A percentile compares a stretch with the other conserved stretches of the same genome.
Conservation (phyloP, 2,797 vertebrate genomes). For the Squalus acanthias region DNA sequence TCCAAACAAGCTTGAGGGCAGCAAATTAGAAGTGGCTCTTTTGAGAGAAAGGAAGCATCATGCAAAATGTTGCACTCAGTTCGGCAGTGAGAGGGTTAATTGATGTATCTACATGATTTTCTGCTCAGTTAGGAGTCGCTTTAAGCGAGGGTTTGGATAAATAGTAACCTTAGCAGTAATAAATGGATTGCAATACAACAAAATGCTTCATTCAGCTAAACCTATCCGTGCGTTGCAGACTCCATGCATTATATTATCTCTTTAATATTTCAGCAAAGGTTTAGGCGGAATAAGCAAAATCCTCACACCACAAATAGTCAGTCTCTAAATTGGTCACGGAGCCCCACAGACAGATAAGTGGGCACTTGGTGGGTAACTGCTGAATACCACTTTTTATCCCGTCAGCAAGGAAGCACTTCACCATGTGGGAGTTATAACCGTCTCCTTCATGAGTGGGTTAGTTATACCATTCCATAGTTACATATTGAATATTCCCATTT, state of each 20-base stretch:
- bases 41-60: background rate
- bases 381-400: conserved; percentile 22
- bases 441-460: background rate
- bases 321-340: conserved; percentile 15
- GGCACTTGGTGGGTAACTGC: conserved; percentile 14
- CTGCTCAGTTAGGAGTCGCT: conserved; percentile 27
- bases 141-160: conserved; percentile 32
- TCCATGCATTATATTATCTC: conserved; percentile 36
- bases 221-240: conserved; percentile 24
- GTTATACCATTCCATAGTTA: background rate
- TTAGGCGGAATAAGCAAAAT: conserved; percentile 37
- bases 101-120: conserved; percentile 22
- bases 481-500: background rate
- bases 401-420: background rate
- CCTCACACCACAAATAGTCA: conserved; percentile 18
- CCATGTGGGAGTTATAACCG: background rate
- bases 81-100: background rate
- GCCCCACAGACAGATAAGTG: background rate
- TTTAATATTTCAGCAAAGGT: conserved; percentile 32
- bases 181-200: conserved; percentile 36
- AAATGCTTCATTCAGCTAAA: conserved; percentile 39
- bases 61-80: background rate
- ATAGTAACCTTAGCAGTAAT: conserved; percentile 37
- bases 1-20: background rate
- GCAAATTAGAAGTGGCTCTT: background rate